A percentile compares a stretch with the other conserved stretches of the same genome.
Conservation (phyloP, 2,113 vertebrate species). For the Gobio gobio region DNA sequence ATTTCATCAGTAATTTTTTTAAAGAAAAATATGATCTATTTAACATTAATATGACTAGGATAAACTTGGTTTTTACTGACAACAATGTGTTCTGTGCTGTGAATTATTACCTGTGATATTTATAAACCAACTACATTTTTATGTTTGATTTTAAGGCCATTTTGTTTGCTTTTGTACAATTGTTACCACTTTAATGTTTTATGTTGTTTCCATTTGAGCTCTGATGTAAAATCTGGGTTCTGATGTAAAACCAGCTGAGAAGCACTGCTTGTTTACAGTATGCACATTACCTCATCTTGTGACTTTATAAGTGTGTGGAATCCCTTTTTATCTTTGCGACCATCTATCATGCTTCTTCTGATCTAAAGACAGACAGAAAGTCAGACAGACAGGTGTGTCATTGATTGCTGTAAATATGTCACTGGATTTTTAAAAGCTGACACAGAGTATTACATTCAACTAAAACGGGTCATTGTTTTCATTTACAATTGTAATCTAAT, state of each 20-base stretch:
- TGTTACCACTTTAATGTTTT: neutral
- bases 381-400: neutral
- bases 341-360: constrained; percentile 91
- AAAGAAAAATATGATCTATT: neutral
- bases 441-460: neutral
- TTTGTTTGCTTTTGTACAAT: neutral
- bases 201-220: neutral
- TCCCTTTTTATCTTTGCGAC: constrained; percentile 77
- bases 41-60: neutral
- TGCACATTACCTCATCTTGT: constrained; percentile 89
- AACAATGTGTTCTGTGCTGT: neutral
- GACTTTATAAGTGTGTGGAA: constrained; percentile 91
- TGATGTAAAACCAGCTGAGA: neutral
- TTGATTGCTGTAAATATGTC: neutral
- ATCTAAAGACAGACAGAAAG: constrained; percentile 75
- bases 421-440: neutral
- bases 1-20: neutral
- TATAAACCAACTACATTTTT: neutral
- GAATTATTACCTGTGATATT: neutral
- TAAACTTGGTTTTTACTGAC: neutral
- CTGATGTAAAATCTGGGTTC: neutral
- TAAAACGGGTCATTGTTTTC: neutral
- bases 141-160: neutral
- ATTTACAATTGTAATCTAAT: neutral
- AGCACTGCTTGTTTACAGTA: neutral